phyloP scores from a whole-genome alignment of 2,797 vertebrate genomes.

The Pangasius mekongensis region DNA sequence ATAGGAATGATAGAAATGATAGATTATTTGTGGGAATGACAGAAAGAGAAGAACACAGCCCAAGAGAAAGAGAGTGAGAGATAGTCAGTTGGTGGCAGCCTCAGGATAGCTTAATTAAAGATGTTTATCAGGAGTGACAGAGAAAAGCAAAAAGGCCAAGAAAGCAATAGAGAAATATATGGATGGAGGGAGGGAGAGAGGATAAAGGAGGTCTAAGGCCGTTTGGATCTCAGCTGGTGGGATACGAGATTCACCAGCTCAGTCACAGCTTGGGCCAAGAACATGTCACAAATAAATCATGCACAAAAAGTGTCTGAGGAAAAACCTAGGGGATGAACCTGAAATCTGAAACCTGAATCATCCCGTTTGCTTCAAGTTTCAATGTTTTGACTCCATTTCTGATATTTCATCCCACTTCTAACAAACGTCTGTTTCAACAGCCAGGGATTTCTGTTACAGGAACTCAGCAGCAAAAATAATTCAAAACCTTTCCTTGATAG shows the following conservation, averaged over 20 bases:
- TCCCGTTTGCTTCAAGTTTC: not conserved
- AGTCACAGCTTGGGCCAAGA: not conserved
- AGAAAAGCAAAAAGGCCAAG: constrained; percentile 43
- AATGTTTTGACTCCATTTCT: not conserved
- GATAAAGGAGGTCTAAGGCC: constrained; percentile 33
- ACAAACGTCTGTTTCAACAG: not conserved
- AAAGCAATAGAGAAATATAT: constrained; percentile 56
- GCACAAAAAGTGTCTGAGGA: not conserved
- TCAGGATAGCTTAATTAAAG: constrained; percentile 80
- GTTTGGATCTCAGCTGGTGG: not conserved
- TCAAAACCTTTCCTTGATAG: not conserved
- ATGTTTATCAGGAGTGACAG: constrained; percentile 74
- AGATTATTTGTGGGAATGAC: not conserved
- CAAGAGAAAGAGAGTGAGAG: constrained; percentile 39
- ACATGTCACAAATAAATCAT: not conserved
- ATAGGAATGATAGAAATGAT: not conserved
- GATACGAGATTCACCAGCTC: not conserved
- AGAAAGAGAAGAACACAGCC: not conserved
- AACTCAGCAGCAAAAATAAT: not conserved
- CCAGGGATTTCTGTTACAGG: not conserved
- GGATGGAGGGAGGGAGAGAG: constrained; percentile 48
- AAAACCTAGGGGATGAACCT: not conserved
- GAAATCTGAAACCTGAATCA: not conserved
- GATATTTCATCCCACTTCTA: not conserved
- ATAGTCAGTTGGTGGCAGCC: constrained; percentile 59